phyloP scores from a whole-genome alignment of 2,797 vertebrate genomes.

The Austrolebias charrua region DNA sequence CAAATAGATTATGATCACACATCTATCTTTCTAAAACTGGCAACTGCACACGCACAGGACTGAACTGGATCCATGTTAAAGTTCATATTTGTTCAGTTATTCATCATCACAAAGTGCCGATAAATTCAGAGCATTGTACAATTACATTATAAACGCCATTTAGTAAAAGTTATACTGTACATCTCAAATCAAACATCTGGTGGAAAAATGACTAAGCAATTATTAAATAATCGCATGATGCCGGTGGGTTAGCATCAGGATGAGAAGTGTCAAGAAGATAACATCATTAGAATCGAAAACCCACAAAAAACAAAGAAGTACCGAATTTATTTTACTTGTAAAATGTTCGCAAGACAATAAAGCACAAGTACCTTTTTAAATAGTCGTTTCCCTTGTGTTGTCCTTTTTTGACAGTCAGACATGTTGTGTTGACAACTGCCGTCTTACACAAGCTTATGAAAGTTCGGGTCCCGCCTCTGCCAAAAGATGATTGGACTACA shows the following conservation, averaged over 20 bases:
- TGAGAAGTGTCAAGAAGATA: not conserved
- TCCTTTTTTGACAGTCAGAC: no score
- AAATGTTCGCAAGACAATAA: not conserved
- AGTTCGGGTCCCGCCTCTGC: slow-evolving; percentile 12
- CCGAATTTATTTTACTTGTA: not conserved
- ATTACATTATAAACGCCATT: not conserved
- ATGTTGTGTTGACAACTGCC: no score
- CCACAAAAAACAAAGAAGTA: not conserved
- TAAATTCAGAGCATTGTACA: no score
- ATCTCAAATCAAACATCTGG: not conserved
- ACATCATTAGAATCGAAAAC: not conserved
- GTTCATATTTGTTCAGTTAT: not conserved
- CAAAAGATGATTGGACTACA: slow-evolving; percentile 30
- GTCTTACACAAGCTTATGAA: slow-evolving; percentile 19
- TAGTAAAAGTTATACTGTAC: no score
- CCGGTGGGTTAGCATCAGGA: not conserved
- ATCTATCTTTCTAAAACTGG: no score
- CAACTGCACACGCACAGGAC: no score
- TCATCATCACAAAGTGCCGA: not conserved
- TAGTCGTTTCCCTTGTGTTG: not conserved
- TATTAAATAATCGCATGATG: not conserved
- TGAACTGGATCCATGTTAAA: not conserved
- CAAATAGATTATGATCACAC: not conserved
- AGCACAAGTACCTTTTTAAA: slow-evolving; percentile 45
- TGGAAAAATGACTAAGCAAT: not conserved